Conservation (phyloP, 2,113 vertebrate species). For the Tautogolabrus adspersus region DNA sequence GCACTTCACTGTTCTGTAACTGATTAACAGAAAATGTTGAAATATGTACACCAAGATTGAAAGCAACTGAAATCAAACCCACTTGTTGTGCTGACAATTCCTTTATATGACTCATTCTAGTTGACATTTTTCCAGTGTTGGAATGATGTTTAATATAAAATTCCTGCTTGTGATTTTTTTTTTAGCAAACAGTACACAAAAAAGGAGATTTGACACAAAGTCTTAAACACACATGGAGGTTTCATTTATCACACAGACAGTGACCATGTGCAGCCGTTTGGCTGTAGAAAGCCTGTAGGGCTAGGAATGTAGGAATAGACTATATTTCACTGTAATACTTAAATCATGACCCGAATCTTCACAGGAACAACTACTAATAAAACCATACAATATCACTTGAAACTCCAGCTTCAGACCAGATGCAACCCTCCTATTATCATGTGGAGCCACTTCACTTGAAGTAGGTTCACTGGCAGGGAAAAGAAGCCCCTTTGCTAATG, state of each 20-base stretch:
- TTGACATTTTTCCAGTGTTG: conserved; percentile 1
- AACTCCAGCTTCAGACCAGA: conserved; percentile 22
- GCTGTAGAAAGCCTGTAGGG: neutral
- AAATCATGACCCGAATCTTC: conserved; percentile 28
- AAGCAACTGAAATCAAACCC: conserved; percentile 21
- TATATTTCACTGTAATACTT: conserved; percentile 18
- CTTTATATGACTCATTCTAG: neutral
- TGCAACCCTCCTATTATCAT: conserved; percentile 17
- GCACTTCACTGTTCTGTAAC: neutral
- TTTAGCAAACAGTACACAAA: conserved; percentile 1
- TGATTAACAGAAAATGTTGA: neutral
- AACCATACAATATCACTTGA: conserved; percentile 37
- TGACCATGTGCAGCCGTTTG: conserved; percentile 1
- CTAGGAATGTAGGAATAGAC: conserved; percentile 4
- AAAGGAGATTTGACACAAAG: conserved; percentile 34
- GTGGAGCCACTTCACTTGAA: conserved; percentile 27
- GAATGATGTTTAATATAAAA: conserved; percentile 20
- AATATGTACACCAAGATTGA: conserved; percentile 12
- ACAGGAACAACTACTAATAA: conserved; percentile 32
- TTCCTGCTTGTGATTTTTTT: conserved; percentile 13
- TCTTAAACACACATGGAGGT: conserved; percentile 14
- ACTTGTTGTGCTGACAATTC: neutral
- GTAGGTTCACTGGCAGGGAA: neutral
- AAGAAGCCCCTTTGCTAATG: neutral
- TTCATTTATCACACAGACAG: conserved; percentile 32